phyloP scores from a whole-genome alignment of 1,140 invertebrate species.

The Calliopsis andreniformis region DNA sequence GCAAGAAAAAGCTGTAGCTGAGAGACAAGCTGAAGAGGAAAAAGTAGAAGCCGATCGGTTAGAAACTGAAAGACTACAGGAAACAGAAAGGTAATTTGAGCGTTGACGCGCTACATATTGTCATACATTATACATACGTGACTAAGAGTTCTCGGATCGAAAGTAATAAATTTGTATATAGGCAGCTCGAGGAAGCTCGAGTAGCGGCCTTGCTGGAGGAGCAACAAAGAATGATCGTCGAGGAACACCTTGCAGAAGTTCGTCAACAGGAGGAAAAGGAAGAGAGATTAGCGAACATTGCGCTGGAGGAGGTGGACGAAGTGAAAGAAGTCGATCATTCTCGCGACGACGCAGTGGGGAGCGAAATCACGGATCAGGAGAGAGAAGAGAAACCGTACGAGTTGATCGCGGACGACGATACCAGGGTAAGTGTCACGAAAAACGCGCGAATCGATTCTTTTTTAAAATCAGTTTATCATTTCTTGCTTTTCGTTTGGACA shows the following conservation, averaged over 20 bases:
- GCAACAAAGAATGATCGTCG: conserved; percentile 64
- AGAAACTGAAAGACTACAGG: conserved; percentile 66
- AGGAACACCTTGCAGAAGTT: conserved; percentile 67
- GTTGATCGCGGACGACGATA: conserved; percentile 70
- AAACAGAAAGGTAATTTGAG: conserved; percentile 67
- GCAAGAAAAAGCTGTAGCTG: conserved; percentile 72
- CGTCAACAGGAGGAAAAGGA: conserved; percentile 71
- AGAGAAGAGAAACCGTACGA: conserved; percentile 73
- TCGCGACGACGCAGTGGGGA: conserved; percentile 45
- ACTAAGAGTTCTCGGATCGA: too few species aligned
- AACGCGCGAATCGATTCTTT: not conserved
- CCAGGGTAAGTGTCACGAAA: conserved; percentile 59
- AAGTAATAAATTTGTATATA: conserved; percentile 31
- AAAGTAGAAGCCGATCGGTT: conserved; percentile 70
- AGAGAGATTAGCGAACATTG: conserved; percentile 63
- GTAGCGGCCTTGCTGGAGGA: conserved; percentile 63
- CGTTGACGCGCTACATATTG: too few species aligned
- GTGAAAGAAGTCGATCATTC: conserved; percentile 53
- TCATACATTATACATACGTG: too few species aligned
- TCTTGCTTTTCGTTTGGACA: conserved; percentile 5
- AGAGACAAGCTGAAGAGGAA: conserved; percentile 72
- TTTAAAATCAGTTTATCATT: not conserved
- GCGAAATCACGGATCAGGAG: conserved; percentile 69
- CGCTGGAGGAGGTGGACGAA: conserved; percentile 35
- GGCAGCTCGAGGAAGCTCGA: conserved; percentile 68